Conservation (phyloP, 2,113 vertebrate species). For the Stigmatopora nigra region DNA sequence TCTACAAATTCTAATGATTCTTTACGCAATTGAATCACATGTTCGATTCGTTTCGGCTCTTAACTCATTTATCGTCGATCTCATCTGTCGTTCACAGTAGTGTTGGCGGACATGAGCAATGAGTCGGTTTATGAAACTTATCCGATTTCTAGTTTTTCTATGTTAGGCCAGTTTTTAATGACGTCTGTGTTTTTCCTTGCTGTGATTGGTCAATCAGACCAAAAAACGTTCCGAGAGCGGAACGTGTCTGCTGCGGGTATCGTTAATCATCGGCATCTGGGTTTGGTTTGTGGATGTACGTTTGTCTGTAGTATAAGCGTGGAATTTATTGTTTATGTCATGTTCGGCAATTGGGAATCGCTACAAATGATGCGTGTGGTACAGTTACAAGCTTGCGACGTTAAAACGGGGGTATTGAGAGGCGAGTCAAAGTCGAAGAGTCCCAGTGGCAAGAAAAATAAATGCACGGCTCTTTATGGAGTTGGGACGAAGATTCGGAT, state of each 20-base stretch:
- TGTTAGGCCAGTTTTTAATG: not conserved
- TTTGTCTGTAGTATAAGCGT: not conserved
- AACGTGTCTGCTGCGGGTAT: not conserved
- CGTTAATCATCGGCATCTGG: not conserved
- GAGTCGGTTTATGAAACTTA: not conserved
- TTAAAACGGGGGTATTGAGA: not conserved
- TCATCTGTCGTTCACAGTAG: not conserved
- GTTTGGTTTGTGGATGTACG: not conserved
- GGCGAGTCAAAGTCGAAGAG: not conserved
- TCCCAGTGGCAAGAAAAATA: not conserved
- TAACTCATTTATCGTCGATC: not conserved
- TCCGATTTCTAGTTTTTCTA: not conserved
- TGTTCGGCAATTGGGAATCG: not conserved
- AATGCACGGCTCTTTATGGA: conserved; percentile 17
- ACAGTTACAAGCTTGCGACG: not conserved
- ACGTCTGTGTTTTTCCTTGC: not conserved
- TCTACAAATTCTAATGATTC: not conserved
- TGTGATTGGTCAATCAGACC: not conserved
- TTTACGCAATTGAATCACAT: not conserved
- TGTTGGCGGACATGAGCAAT: not conserved
- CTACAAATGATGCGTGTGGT: not conserved
- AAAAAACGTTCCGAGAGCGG: not conserved
- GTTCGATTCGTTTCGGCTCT: not conserved
- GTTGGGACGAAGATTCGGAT: conserved; percentile 12
- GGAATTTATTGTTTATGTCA: not conserved